Conservation (phyloP, 53 echinoderm and acorn worm genomes). For the Mesocentrotus franciscanus region DNA sequence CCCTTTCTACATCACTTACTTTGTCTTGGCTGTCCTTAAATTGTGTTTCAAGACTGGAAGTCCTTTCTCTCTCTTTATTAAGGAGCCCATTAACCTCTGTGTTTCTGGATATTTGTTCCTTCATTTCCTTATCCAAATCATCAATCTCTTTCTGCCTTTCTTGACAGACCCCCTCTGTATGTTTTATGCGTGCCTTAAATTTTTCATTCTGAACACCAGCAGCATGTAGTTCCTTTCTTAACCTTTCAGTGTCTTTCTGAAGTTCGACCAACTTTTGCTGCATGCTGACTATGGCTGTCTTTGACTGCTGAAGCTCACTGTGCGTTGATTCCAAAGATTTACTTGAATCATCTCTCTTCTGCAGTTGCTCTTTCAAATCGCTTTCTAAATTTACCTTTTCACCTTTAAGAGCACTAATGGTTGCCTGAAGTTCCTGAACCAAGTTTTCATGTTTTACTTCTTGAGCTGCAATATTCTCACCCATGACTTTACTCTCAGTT, state of each 20-base stretch:
- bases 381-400: constrained; percentile 67
- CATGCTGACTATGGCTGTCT: constrained; percentile 55
- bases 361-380: constrained; percentile 30
- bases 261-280: constrained; percentile 35
- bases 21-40: neutral
- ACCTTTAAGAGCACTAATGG: constrained; percentile 28
- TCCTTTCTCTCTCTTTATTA: constrained; percentile 42
- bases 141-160: constrained; percentile 64
- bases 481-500: constrained; percentile 28
- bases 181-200: constrained; percentile 44
- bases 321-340: constrained; percentile 50
- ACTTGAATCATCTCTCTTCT: constrained; percentile 48
- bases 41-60: constrained; percentile 38
- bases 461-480: constrained; percentile 27
- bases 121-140: constrained; percentile 56
- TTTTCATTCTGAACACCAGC: constrained; percentile 62
- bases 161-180: constrained; percentile 58
- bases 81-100: constrained; percentile 24
- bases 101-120: constrained; percentile 15
- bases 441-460: constrained; percentile 25
- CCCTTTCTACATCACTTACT: neutral
- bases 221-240: constrained; percentile 67
- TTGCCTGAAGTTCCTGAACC: constrained; percentile 36
- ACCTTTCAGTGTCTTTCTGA: constrained; percentile 64
- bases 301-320: constrained; percentile 21